phyloP scores from a whole-genome alignment of 2,888 invertebrate genomes.

The Caenorhabditis japonica region DNA sequence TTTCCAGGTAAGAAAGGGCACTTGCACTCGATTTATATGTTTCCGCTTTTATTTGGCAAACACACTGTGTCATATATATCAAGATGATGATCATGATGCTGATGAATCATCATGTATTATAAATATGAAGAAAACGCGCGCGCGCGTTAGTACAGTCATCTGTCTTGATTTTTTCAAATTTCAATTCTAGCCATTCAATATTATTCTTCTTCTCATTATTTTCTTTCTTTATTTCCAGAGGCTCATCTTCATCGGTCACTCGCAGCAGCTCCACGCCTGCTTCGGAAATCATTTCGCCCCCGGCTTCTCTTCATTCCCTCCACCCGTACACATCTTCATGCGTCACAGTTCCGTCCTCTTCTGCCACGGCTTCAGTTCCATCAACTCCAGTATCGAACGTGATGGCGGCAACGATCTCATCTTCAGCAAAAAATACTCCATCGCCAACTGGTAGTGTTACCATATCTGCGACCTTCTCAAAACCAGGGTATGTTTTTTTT shows the following conservation, averaged over 20 bases:
- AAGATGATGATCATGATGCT: not conserved
- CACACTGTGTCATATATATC: not conserved
- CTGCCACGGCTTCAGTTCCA: conserved; percentile 14
- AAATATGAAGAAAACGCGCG: not conserved
- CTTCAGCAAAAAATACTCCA: conserved; percentile 52
- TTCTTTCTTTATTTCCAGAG: conserved; percentile 19
- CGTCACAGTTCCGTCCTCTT: conserved; percentile 8
- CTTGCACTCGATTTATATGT: not conserved
- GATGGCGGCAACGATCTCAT: conserved; percentile 41
- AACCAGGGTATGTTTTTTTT: conserved; percentile 55
- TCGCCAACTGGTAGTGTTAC: conserved; percentile 54
- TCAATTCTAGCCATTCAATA: not conserved
- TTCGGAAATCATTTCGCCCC: conserved; percentile 44
- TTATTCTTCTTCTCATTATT: not conserved
- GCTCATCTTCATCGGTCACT: conserved; percentile 32
- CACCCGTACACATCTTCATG: conserved; percentile 27
- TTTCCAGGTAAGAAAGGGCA: conserved; percentile 41
- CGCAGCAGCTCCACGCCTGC: conserved; percentile 42
- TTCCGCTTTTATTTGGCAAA: no score
- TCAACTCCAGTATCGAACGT: conserved; percentile 38
- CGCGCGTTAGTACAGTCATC: conserved; percentile 3
- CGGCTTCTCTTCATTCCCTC: conserved; percentile 30
- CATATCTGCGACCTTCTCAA: conserved; percentile 53
- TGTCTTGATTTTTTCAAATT: not conserved
- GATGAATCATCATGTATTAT: conserved; percentile 10